Conservation (phyloP, 2,113 vertebrate genomes). For the Mustelus asterias region DNA sequence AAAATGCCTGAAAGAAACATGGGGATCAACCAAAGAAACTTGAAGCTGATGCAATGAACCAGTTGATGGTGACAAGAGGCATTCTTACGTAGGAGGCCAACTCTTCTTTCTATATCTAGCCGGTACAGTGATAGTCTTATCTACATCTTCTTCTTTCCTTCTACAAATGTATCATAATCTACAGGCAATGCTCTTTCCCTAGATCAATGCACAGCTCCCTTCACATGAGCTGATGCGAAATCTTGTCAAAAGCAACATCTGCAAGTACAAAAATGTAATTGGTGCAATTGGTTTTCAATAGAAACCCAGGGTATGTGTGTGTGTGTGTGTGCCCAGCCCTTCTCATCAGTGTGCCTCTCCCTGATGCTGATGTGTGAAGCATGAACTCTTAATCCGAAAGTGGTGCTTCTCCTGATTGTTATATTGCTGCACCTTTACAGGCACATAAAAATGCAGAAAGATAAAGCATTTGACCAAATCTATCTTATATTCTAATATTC, state of each 20-base stretch:
- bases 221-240: background rate
- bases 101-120: background rate
- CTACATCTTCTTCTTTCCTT: background rate
- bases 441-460: too few species aligned
- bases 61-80: background rate
- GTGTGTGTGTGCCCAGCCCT: background rate
- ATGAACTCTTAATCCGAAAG: background rate
- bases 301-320: background rate
- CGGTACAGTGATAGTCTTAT: background rate
- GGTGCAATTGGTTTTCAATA: background rate
- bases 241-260: background rate
- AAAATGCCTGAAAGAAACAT: background rate
- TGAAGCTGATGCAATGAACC: background rate
- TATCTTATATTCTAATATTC: too few species aligned
- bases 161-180: background rate
- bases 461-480: too few species aligned
- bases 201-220: background rate
- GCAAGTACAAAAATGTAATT: background rate
- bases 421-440: too few species aligned
- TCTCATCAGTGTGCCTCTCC: background rate
- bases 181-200: background rate
- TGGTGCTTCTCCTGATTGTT: background rate
- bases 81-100: background rate
- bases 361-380: background rate
- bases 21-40: background rate